A percentile compares a stretch with the other conserved stretches of the same genome.
Evolutionary conservation across 2,113 vertebrate genomes (phyloP).

Genomic region (Phodopus roborovskii): DNA sequence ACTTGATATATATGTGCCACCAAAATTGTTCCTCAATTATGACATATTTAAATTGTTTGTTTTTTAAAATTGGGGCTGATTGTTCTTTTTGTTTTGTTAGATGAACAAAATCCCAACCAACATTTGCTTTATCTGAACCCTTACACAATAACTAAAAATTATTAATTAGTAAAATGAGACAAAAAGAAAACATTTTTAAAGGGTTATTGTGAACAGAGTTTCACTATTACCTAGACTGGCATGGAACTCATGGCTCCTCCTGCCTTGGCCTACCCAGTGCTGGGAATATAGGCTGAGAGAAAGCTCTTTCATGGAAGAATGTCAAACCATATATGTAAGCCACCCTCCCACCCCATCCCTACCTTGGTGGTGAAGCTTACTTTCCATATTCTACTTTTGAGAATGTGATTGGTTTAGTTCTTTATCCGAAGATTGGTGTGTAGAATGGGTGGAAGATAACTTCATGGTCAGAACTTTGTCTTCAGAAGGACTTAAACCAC

Average conservation of each 20-base stretch:
- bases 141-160: constrained; percentile 70
- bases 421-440: background rate
- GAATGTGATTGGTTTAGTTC: background rate
- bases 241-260: background rate
- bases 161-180: constrained; percentile 71
- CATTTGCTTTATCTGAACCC: constrained; percentile 66
- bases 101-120: constrained; percentile 51
- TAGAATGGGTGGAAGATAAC: background rate
- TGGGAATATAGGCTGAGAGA: background rate
- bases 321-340: background rate
- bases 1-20: background rate
- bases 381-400: background rate
- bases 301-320: constrained; percentile 1
- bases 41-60: constrained; percentile 47
- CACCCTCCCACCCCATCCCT: background rate
- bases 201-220: background rate
- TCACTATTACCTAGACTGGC: background rate
- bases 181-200: background rate
- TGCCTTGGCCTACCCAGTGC: background rate
- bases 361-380: background rate
- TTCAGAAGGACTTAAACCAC: background rate
- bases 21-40: constrained; percentile 40
- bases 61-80: constrained; percentile 30
- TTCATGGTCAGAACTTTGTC: background rate
- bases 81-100: constrained; percentile 55